phyloP scores from a whole-genome alignment of 2,797 vertebrate genomes.

The Dromococcyx pavoninus region DNA sequence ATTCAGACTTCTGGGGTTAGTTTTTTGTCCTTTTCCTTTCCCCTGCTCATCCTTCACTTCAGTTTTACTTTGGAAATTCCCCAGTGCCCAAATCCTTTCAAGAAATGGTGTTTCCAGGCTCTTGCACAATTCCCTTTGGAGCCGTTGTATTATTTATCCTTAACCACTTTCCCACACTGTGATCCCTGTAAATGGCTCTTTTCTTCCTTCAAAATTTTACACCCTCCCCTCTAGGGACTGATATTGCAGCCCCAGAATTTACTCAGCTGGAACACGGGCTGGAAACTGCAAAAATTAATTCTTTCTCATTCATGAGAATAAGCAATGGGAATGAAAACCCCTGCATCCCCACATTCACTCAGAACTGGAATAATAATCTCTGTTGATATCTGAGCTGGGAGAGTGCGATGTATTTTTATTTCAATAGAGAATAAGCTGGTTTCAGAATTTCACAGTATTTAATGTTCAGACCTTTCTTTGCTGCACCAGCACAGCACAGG shows the following conservation, averaged over 20 bases:
- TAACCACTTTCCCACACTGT: constrained; percentile 57
- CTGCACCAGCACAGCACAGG: background rate
- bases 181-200: background rate
- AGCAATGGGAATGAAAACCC: background rate
- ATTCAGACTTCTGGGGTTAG: background rate
- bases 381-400: background rate
- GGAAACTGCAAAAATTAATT: constrained; percentile 16
- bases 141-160: background rate
- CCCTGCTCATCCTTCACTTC: background rate
- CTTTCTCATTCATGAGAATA: background rate
- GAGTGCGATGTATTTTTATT: background rate
- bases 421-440: background rate
- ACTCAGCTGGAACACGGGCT: background rate
- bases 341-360: background rate
- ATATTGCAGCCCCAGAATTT: background rate
- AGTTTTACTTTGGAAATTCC: constrained; percentile 46
- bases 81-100: background rate
- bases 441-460: background rate
- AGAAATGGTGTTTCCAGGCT: background rate
- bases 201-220: constrained; percentile 11
- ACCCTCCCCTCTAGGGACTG: constrained; percentile 23
- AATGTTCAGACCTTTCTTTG: background rate
- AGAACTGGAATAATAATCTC: background rate
- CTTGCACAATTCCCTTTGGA: constrained; percentile 63
- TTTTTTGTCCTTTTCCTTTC: background rate